phyloP scores from a whole-genome alignment of 2,797 vertebrate genomes.

The Petrocephalus sullivani region DNA sequence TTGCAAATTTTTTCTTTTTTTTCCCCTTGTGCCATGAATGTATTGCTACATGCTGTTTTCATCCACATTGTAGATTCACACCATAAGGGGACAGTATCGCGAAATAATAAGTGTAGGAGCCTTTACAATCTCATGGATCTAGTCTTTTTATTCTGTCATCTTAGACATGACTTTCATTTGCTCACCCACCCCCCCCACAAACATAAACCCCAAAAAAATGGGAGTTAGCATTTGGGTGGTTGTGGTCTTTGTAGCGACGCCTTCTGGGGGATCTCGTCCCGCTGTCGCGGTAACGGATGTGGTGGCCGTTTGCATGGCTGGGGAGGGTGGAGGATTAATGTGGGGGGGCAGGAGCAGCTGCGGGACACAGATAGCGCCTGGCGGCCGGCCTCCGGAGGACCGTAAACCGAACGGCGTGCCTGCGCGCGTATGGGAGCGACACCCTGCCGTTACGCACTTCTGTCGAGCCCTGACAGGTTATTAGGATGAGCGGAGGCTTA shows the following conservation, averaged over 20 bases:
- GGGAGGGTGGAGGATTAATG: slow-evolving; percentile 44
- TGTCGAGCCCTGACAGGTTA: background rate
- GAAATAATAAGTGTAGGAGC: background rate
- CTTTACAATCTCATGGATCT: background rate
- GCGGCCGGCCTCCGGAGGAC: slow-evolving; percentile 43
- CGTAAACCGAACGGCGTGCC: slow-evolving; percentile 37
- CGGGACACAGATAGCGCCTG: slow-evolving; percentile 55
- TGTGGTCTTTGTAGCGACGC: background rate
- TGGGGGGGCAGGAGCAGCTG: slow-evolving; percentile 45
- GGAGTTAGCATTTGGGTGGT: background rate
- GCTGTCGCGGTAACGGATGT: slow-evolving; percentile 47
- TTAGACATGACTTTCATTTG: slow-evolving; percentile 9
- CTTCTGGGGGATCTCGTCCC: slow-evolving; percentile 28
- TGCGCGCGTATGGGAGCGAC: background rate
- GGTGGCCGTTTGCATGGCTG: slow-evolving; percentile 55
- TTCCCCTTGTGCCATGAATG: background rate
- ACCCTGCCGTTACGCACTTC: background rate
- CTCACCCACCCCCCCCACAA: background rate
- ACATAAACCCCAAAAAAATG: slow-evolving; percentile 33
- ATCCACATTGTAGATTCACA: background rate
- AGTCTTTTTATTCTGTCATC: background rate
- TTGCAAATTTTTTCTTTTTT: slow-evolving; percentile 1
- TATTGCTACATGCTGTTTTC: background rate
- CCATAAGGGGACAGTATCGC: background rate
- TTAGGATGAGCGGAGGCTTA: background rate